Percentiles rank a stretch among this genome's conserved stretches.
These are phyloP conservation scores for Brachyalestes nurse DNA, from an alignment of 2,797 vertebrate genomes.

Conservation along the genomic window DNA sequence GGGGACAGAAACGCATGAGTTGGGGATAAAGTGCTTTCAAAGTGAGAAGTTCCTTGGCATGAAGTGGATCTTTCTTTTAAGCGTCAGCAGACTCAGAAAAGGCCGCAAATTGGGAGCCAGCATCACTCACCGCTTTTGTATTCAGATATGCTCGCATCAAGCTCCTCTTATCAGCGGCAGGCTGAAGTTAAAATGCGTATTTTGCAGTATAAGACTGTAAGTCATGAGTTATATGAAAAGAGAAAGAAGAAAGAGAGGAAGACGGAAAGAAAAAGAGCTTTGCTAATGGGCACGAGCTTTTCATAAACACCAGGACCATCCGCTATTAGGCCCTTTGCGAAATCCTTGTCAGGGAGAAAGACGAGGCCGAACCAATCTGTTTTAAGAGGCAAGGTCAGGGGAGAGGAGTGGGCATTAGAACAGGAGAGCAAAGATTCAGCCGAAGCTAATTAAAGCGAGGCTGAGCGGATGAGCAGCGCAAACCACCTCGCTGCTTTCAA, in stretches of 20 bases:
- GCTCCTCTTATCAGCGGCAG: constrained; percentile 17
- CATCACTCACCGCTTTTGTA: constrained; percentile 23
- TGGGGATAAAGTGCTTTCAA: constrained; percentile 16
- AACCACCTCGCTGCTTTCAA: constrained; percentile 59
- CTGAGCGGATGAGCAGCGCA: constrained; percentile 52
- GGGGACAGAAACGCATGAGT: constrained; percentile 33
- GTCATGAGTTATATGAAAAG: neutral
- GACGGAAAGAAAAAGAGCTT: constrained; percentile 9
- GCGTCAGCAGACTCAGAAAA: constrained; percentile 37
- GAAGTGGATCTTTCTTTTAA: constrained; percentile 28
- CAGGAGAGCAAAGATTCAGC: constrained; percentile 44
- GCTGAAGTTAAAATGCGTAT: constrained; percentile 57
- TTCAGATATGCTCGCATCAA: constrained; percentile 30
- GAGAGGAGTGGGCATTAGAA: constrained; percentile 29
- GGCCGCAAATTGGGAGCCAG: constrained; percentile 10
- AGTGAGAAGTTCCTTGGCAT: constrained; percentile 12
- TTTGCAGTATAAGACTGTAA: constrained; percentile 8
- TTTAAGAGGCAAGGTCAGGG: constrained; percentile 43
- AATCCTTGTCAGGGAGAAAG: constrained; percentile 34
- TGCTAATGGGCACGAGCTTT: constrained; percentile 33
- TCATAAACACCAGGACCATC: constrained; percentile 26
- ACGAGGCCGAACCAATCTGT: constrained; percentile 31
- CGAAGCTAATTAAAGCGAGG: constrained; percentile 60
- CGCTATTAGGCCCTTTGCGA: constrained; percentile 31
- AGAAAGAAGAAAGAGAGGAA: neutral